Percentiles rank a stretch among this genome's conserved stretches.
Evolutionary conservation across 2,888 invertebrate species (phyloP).

Genomic region (Philopedon plagiatum): DNA sequence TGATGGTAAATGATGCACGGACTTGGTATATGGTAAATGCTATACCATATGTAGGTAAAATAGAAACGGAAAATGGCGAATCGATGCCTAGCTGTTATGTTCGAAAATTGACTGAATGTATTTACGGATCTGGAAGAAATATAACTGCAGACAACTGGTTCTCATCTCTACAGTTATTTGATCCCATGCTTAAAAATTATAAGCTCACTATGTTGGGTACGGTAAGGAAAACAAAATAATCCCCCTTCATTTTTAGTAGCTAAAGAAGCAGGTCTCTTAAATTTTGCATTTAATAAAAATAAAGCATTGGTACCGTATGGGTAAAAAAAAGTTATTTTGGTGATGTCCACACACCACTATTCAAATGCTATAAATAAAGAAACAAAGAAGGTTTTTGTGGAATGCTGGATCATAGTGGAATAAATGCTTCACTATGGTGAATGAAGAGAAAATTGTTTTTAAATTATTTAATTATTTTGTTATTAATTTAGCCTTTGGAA

Average conservation of each 20-base stretch:
- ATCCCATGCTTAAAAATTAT: conserved; percentile 45
- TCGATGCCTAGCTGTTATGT: conserved; percentile 37
- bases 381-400: too few relatives aligned
- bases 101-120: conserved; percentile 36
- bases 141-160: conserved; percentile 51
- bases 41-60: conserved; percentile 51
- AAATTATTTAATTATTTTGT: too few relatives aligned
- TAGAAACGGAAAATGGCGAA: conserved; percentile 37
- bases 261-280: conserved; percentile 23
- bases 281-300: conserved; percentile 42
- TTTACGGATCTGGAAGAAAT: conserved; percentile 44
- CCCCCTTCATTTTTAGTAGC: conserved; percentile 26
- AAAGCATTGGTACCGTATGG: conserved; percentile 51
- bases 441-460: too few relatives aligned
- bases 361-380: too few relatives aligned
- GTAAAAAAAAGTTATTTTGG: too few relatives aligned
- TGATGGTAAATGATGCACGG: conserved; percentile 46
- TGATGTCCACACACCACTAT: too few relatives aligned
- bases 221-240: conserved; percentile 47
- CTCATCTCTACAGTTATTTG: conserved; percentile 43
- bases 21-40: conserved; percentile 52
- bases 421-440: too few relatives aligned
- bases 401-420: too few relatives aligned
- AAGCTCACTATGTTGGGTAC: conserved; percentile 48
- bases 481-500: too few relatives aligned